These are phyloP conservation scores for Galagoides demidoff DNA, from an alignment of 2,797 vertebrate species.

Conservation along the genomic window DNA sequence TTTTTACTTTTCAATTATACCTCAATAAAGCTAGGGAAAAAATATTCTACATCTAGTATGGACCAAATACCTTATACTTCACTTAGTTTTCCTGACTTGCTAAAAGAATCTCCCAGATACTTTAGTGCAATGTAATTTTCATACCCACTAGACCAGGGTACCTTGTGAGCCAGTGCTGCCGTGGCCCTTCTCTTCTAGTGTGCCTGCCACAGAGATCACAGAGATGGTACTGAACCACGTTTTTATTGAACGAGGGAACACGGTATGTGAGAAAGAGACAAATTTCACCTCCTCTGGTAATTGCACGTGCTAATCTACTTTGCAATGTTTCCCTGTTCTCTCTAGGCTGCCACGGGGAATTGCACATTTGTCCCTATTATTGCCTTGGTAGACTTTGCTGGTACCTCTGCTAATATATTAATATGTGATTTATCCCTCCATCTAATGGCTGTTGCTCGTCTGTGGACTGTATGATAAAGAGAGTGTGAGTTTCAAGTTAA, in stretches of 20 bases:
- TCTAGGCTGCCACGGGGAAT: background rate
- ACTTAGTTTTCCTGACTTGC: background rate
- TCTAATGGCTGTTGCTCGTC: background rate
- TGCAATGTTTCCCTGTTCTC: background rate
- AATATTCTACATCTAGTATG: background rate
- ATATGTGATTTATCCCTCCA: background rate
- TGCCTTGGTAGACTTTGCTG: background rate
- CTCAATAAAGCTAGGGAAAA: background rate
- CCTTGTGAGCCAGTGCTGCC: too few relatives aligned
- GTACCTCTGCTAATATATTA: background rate
- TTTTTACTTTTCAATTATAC: background rate
- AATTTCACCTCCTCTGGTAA: background rate
- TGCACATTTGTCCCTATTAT: background rate
- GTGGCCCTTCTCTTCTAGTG: background rate
- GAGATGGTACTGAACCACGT: background rate
- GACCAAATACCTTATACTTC: background rate
- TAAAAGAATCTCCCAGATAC: background rate
- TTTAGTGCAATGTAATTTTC: background rate
- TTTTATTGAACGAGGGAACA: background rate
- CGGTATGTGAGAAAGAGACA: background rate
- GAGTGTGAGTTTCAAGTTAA: background rate
- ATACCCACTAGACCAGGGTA: accelerated
- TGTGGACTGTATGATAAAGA: background rate
- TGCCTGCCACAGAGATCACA: too few relatives aligned
- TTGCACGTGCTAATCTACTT: background rate